Evolutionary conservation across 2,888 invertebrate genomes (phyloP).

Genomic region (Apomyelois bistriatella): DNA sequence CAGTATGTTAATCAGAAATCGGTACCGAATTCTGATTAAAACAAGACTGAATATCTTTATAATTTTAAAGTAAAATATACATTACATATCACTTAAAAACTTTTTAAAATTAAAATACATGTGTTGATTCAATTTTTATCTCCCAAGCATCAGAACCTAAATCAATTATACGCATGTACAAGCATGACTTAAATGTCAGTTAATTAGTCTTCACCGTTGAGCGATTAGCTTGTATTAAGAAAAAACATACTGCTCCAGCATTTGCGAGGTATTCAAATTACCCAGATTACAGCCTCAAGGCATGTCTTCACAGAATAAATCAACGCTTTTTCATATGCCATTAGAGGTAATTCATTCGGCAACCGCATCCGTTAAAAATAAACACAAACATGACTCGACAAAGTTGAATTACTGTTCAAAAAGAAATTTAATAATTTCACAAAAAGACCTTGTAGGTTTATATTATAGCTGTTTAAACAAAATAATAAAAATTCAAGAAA

Average conservation of each 20-base stretch:
- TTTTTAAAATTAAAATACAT: no score
- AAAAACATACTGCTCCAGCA: slow-evolving; percentile 31
- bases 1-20: no score
- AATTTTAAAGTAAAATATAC: no score
- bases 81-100: no score
- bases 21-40: no score
- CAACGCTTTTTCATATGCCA: slow-evolving; percentile 48
- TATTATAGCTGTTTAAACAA: no score
- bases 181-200: slow-evolving; percentile 18
- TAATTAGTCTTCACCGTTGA: slow-evolving; percentile 24
- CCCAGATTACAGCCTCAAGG: slow-evolving; percentile 48
- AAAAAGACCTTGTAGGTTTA: slow-evolving; percentile 21
- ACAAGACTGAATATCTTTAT: no score
- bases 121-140: no score
- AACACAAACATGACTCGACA: slow-evolving; percentile 44
- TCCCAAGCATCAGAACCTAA: neutral
- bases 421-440: slow-evolving; percentile 24
- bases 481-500: no score
- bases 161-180: no score
- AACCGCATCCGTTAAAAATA: slow-evolving; percentile 32
- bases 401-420: slow-evolving; percentile 32
- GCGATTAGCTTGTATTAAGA: slow-evolving; percentile 30
- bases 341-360: slow-evolving; percentile 67
- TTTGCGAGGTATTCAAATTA: slow-evolving; percentile 55
- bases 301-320: slow-evolving; percentile 48